These are phyloP conservation scores for Dromius quadrimaculatus DNA, from an alignment of 2,888 invertebrate genomes.

Conservation along the genomic window DNA sequence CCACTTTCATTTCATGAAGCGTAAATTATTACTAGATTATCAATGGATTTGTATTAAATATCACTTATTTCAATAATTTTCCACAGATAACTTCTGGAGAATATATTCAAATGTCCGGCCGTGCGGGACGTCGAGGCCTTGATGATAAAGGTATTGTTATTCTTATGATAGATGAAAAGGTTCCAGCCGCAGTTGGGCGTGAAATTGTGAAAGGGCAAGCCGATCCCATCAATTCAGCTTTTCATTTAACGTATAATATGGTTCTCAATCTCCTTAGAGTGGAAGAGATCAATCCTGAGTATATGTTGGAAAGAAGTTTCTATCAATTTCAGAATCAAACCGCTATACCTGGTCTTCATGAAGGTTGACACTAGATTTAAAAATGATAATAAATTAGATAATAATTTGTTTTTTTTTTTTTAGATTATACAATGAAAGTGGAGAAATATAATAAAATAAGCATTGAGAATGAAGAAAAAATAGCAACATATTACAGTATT, in stretches of 20 bases:
- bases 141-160: conserved; percentile 98
- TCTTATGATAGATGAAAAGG: conserved; percentile 97
- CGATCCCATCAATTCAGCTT: conserved; percentile 98
- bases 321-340: conserved; percentile 99
- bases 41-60: no score
- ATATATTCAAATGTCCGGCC: conserved; percentile 99
- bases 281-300: conserved; percentile 99
- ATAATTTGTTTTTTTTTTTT: conserved; percentile 56
- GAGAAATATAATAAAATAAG: conserved; percentile 73
- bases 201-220: conserved; percentile 87
- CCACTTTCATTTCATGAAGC: no score
- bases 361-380: conserved; percentile 70
- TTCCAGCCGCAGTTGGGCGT: conserved; percentile 82
- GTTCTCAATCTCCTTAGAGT: conserved; percentile 95
- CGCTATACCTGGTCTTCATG: conserved; percentile 88
- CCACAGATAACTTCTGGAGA: conserved; percentile 95
- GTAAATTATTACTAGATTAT: no score
- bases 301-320: conserved; percentile 98
- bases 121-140: conserved; percentile 96
- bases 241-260: conserved; percentile 99
- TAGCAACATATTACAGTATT: conserved; percentile 88
- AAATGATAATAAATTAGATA: background rate
- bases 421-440: conserved; percentile 77
- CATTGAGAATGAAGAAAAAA: conserved; percentile 79
- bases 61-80: no score